Base-by-base conservation (phyloP, 2,113 vertebrate species). In the Psittacus erithacus region DNA sequence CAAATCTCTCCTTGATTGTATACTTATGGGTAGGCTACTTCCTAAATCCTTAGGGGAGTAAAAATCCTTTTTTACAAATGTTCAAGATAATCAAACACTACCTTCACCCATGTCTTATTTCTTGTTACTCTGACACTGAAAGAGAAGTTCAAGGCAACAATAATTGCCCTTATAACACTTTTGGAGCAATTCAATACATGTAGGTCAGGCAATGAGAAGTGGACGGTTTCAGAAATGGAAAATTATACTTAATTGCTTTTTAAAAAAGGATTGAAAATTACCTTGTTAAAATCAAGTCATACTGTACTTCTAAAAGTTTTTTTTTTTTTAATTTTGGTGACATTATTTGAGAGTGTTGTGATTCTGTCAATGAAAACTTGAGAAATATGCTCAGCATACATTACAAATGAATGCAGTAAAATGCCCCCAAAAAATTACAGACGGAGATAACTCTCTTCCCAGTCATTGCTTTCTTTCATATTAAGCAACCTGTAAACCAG, bases 101-200 rank as follows among this genome's bases (percentile, higher is more conserved):
- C 90, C 86, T 95, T 95, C 88, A 96, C 70, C 84, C 90, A 87
- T 78, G 39, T 91, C 87, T 97, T 97, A 97, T 97, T 97, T 94
- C 95, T 95, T 94, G 90, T 93, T 96, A 94, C 75, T 96, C 77
- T 97, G 95, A 96, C 95, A 97, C 17, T 33, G 93, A 75, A 92
- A 95, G 92, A 95, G 94, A 97, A 97, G 96, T 98, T 98, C 97
- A 96, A 93, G 93, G 95, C 92, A 97, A 97, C 94, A 95, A 86
- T 97, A 98, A 98, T 98, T 96, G 95, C 94, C 96, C 97, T 97
- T 95, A 92, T 97, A 98, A 98, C 96, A 97, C 95, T 96, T 98
- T 96, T 92, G 94, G 74, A 97, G 97, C 95, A 97, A 98, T 98
- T 98, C 97, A 96, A 75, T 88, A 86, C 96, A 97, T 97, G 88